Evolutionary conservation across 2,888 invertebrate species (phyloP), one percentile per base, ranked within the genome.

Genomic region (Graphium colonna): DNA sequence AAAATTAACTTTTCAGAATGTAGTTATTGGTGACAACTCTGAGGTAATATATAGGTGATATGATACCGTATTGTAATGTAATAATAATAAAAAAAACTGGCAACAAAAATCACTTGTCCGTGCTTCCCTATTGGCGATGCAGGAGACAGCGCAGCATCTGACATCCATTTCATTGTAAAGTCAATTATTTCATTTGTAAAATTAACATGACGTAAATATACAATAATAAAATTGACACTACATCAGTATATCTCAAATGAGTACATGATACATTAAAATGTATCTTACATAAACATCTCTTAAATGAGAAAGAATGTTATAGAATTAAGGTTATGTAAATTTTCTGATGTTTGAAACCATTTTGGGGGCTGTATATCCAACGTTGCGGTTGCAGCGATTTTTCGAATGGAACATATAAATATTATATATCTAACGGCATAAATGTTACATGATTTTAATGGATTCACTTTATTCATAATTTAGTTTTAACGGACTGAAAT

Each of bases 141-240:
- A 26, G 44, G 16, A 47, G 51, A 46, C 48, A 51, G 51, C 55
- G 40, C 55, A 28, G 57, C 49, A 61, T 60, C 63, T 63, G 62
- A 59, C 67, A 61, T 57, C 21, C 44, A 53, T 48, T 52, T 41
- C 8, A 39, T 44, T 28, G 13, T 41, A 48, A 63, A 58, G 62
- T 75, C 76, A 74, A 74, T 75, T 69, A 72, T 58, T 59, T 63
- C 65, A 67, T 63, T 63, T 69, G 59, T 60, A 62, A 60, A 62
- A 68, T 60, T 17, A 31, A 12, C 5, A 36, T 15, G 8, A 43
- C 3, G 1, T 9, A 10, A 31, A 31, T 21, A n/a, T 1, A 18
- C 10, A n/a, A 12, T 3, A 21, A 21, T n/a, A n/a, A 5, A 5
- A 12, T 12, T 1, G 18, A n/a, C 17, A n/a, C 40, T 0, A 39